Evolutionary conservation across 2,113 vertebrate species (phyloP), one percentile per base, ranked within the genome.

Genomic region (Cisticola juncidis): DNA sequence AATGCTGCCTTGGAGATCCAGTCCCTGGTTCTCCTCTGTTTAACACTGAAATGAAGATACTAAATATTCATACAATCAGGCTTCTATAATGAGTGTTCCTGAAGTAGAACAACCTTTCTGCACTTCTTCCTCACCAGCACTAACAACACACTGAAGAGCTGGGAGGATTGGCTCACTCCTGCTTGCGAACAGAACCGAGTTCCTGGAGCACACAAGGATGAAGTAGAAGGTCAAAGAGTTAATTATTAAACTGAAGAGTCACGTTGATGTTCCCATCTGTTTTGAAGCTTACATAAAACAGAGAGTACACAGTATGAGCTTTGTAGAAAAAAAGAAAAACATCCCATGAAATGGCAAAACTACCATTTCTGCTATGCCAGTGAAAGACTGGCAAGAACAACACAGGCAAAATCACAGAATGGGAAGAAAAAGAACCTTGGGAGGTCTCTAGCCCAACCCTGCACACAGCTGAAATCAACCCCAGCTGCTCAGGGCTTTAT

Each of bases 231-330:
- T 80, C 87, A 60, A 45, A 69, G 24, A 13, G 58, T 94, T 97
- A 79, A 95, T 91, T 87, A 95, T 77, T 88, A 89, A 94, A 81
- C 78, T 44, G 35, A 68, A 91, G 74, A 90, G 66, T 53, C 4
- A 18, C 81, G 77, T 5, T 66, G 62, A 91, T 35, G 35, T 62
- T 90, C 42, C 79, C 78, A 77, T 86, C 87, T 90, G 58, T 38
- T 94, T 22, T 16, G 53, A 4, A 78, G 81, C 74, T 88, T 74
- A 40, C 57, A 72, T 19, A 29, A 86, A 92, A 50, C 70, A 78
- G 38, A 72, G 91, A 84, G 45, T 36, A 48, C 70, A 85, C 73
- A 78, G 35, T 12, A 47, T 12, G 22, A 74, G 61, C 69, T 83
- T 69, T 81, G 44, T 24, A 69, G 25, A 5, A 24, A 35, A 86